phyloP scores from a whole-genome alignment of 2,888 invertebrate genomes.

The Acronicta psi region DNA sequence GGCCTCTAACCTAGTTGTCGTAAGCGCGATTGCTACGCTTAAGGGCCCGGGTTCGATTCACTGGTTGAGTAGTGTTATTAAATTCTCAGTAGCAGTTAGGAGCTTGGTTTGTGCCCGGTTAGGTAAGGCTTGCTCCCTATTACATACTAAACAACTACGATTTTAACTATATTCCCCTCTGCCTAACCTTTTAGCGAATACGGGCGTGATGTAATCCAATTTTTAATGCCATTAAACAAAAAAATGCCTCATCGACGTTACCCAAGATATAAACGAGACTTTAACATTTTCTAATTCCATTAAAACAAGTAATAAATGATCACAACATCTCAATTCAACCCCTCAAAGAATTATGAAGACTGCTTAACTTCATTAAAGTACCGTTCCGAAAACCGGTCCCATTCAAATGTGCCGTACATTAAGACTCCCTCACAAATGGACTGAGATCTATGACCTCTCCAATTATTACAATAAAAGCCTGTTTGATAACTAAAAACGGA shows the following conservation, averaged over 20 bases:
- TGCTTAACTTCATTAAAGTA: slow-evolving; percentile 80
- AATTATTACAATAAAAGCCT: slow-evolving; percentile 73
- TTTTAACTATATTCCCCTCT: too few relatives aligned
- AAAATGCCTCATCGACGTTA: slow-evolving; percentile 43
- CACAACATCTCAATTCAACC: slow-evolving; percentile 64
- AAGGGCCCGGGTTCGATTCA: too few relatives aligned
- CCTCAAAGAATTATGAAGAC: slow-evolving; percentile 73
- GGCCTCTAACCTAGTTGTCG: too few relatives aligned
- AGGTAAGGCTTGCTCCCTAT: too few relatives aligned
- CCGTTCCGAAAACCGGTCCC: slow-evolving; percentile 45
- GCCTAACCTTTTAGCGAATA: too few relatives aligned
- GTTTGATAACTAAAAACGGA: slow-evolving; percentile 74
- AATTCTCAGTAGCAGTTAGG: too few relatives aligned
- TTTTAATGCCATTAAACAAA: slow-evolving; percentile 11
- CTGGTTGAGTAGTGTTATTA: too few relatives aligned
- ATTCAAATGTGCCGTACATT: slow-evolving; percentile 52
- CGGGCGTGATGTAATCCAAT: background rate
- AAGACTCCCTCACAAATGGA: slow-evolving; percentile 63
- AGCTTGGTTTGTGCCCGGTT: too few relatives aligned
- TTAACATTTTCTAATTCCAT: slow-evolving; percentile 68
- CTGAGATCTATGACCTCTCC: slow-evolving; percentile 70
- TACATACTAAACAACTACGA: too few relatives aligned
- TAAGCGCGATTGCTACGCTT: too few relatives aligned
- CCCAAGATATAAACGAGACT: slow-evolving; percentile 57
- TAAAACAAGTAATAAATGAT: slow-evolving; percentile 73